Base-by-base conservation (phyloP, 2,797 vertebrate genomes). In the Setipinna tenuifilis region DNA sequence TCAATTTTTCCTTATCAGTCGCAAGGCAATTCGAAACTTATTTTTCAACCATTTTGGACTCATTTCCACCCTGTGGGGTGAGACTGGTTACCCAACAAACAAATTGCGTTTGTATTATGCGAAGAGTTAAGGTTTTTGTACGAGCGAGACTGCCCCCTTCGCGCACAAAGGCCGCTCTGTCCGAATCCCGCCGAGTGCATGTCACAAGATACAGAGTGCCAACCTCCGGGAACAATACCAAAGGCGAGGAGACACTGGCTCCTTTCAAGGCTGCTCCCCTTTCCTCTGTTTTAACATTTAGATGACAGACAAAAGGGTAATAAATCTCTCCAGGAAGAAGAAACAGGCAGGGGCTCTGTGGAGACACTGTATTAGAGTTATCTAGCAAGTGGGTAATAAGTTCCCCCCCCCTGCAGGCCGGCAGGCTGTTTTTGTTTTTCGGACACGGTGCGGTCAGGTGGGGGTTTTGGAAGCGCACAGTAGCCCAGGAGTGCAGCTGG, bases 121-220 rank as follows among this genome's bases (percentile, higher is more conserved):
- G 68, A 75, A 58, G 85, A 88, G 91, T 93, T 92, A 93, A 94
- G 91, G 92, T 94, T 94, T 48, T 93, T 90, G 89, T 89, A 92
- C 91, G 90, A 93, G 89, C 6, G 61, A 91, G 88, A 92, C 90
- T 83, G 83, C 71, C 14, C 50, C 50, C 35, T 21, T 82, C 81
- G 87, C 89, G 88, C 90, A 95, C 94, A 95, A 96, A 94, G 93
- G 90, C 90, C 82, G 84, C 92, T 94, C 94, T 95, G 95, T 96
- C 90, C 89, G 80, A 84, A 88, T 93, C 90, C 90, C 2, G 87
- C 89, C 88, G 90, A 94, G 91, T 91, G 87, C 88, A 93, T 93
- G 94, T 95, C 95, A 95, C 94, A 95, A 94, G 95, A 94, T 95
- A 93, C 89, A 84, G 91, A 92, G 92, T 91, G 90, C 92, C 91